Percentiles rank a stretch among this genome's conserved stretches.
phyloP scores from a whole-genome alignment of 1,140 invertebrate genomes.

The Ips typographus region DNA sequence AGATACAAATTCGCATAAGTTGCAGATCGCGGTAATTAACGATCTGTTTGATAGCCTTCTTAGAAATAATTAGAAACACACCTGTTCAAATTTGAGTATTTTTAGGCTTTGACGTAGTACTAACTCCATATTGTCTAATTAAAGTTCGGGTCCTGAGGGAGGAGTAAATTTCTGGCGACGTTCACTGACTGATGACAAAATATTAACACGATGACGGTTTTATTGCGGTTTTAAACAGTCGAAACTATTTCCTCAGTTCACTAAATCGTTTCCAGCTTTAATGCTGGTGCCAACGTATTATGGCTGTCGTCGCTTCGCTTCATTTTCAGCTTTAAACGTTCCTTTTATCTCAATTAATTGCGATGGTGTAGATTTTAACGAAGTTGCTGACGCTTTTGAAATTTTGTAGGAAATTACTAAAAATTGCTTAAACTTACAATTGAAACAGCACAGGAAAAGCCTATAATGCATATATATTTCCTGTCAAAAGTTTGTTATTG shows the following conservation, averaged over 20 bases:
- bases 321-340: constrained; percentile 12
- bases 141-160: no score
- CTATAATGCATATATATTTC: background rate
- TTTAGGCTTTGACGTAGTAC: no score
- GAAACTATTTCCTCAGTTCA: constrained; percentile 13
- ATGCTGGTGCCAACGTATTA: constrained; percentile 22
- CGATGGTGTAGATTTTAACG: background rate
- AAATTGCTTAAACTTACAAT: background rate
- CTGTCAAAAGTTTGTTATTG: background rate
- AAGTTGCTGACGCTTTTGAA: background rate
- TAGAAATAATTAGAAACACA: background rate
- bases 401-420: background rate
- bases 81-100: no score
- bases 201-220: constrained; percentile 22
- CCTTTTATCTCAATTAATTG: constrained; percentile 26
- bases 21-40: constrained; percentile 3
- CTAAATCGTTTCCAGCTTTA: constrained; percentile 8
- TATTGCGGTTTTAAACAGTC: constrained; percentile 19
- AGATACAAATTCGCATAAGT: background rate
- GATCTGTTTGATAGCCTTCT: background rate
- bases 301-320: constrained; percentile 18
- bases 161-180: background rate
- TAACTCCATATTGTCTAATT: no score
- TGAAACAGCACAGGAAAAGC: background rate
- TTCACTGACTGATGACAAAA: constrained; percentile 21